Conservation (phyloP, 2,888 invertebrate species). For the Lithophane socia region DNA sequence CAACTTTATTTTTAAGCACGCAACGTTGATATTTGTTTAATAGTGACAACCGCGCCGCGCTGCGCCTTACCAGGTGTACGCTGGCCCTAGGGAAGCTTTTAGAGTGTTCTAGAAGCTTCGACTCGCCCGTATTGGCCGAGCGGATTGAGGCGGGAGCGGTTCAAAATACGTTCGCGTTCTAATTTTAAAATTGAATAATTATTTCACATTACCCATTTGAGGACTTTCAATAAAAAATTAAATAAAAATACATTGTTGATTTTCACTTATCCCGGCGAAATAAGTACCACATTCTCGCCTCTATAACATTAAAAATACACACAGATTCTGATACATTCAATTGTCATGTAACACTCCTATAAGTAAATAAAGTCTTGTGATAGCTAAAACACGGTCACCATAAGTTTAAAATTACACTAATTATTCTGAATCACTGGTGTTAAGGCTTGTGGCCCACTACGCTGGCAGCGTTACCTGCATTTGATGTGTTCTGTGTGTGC, state of each 20-base stretch:
- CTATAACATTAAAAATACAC: conserved; percentile 11
- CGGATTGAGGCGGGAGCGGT: too few relatives aligned
- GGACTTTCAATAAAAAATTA: neutral
- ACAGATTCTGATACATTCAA: conserved; percentile 18
- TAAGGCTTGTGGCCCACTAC: conserved; percentile 9
- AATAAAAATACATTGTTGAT: neutral
- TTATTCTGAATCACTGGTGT: conserved; percentile 22
- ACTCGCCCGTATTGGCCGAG: too few relatives aligned
- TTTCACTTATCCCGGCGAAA: conserved; percentile 7
- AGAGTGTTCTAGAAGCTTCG: too few relatives aligned
- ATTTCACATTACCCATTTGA: too few relatives aligned
- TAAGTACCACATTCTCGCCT: too few relatives aligned
- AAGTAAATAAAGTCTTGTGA: conserved; percentile 34
- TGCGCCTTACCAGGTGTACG: too few relatives aligned
- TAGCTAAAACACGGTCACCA: conserved; percentile 53
- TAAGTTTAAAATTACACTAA: conserved; percentile 34
- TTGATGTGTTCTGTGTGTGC: neutral
- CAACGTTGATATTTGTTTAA: too few relatives aligned
- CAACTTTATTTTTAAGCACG: too few relatives aligned
- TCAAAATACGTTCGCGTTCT: too few relatives aligned
- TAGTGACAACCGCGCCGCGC: too few relatives aligned
- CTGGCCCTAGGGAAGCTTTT: too few relatives aligned
- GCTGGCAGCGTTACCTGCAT: neutral
- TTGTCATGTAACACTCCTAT: conserved; percentile 7
- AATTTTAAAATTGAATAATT: too few relatives aligned